A percentile compares a stretch with the other conserved stretches of the same genome.
Conservation (phyloP, 2,113 vertebrate species). For the Vulpes lagopus region DNA sequence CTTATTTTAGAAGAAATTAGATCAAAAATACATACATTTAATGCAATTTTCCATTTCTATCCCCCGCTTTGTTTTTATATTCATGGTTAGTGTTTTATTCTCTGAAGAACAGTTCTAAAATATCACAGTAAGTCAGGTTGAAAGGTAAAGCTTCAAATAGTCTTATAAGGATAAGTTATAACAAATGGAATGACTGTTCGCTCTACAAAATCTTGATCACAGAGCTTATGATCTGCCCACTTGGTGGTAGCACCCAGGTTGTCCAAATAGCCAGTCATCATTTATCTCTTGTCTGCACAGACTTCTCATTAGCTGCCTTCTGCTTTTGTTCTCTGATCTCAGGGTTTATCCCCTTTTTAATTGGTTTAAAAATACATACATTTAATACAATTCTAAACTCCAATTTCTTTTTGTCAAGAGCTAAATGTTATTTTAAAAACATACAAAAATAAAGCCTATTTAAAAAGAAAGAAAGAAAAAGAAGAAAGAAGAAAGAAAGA, state of each 20-base stretch:
- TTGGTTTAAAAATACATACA: neutral
- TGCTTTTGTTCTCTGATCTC: conserved; percentile 88
- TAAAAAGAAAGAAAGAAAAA: neutral
- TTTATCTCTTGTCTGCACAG: conserved; percentile 82
- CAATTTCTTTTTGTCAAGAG: neutral
- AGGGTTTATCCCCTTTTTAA: conserved; percentile 70
- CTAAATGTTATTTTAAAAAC: neutral
- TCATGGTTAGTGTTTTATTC: conserved; percentile 74
- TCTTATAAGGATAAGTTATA: conserved; percentile 66
- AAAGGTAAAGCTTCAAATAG: conserved; percentile 76
- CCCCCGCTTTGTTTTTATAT: neutral
- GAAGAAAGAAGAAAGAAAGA: neutral
- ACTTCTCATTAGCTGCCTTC: conserved; percentile 87
- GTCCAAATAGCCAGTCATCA: conserved; percentile 63
- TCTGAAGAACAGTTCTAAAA: conserved; percentile 67
- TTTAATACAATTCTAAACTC: neutral
- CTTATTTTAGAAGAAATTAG: conserved; percentile 15
- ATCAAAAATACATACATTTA: neutral
- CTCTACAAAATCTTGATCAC: conserved; percentile 62
- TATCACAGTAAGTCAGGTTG: neutral
- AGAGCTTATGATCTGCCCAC: conserved; percentile 40
- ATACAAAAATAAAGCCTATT: neutral
- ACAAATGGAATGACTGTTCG: conserved; percentile 47
- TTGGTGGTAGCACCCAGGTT: neutral
- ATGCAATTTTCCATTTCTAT: neutral